Evolutionary conservation across 1,140 invertebrate genomes (phyloP).

Genomic region (Agrilus planipennis): DNA sequence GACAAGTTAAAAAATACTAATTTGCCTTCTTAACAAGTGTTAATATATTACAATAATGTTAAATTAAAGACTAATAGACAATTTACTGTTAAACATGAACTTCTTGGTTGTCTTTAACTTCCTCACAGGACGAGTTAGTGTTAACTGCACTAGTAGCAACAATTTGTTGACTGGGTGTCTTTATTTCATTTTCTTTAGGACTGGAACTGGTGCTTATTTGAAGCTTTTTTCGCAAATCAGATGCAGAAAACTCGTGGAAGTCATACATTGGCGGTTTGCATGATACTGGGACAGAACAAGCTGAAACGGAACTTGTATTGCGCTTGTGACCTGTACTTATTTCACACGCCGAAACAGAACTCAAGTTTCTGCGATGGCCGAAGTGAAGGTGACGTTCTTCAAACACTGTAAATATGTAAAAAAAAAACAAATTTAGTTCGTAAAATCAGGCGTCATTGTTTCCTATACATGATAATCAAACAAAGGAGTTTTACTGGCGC

Average conservation of each 20-base stretch:
- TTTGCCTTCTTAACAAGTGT: constrained; percentile 4
- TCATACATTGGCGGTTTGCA: constrained; percentile 11
- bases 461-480: too few relatives aligned
- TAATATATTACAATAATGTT: neutral
- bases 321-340: constrained; percentile 16
- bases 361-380: constrained; percentile 21
- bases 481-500: too few relatives aligned
- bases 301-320: constrained; percentile 21
- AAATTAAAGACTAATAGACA: neutral
- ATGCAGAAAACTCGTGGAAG: neutral
- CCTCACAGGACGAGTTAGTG: too few relatives aligned
- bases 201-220: neutral
- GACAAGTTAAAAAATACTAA: constrained; percentile 3
- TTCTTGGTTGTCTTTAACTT: too few relatives aligned
- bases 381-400: constrained; percentile 41
- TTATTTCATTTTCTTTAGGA: constrained; percentile 5
- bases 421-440: too few relatives aligned
- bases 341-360: constrained; percentile 22
- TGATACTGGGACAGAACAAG: constrained; percentile 18
- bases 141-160: constrained; percentile 3
- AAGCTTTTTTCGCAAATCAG: neutral
- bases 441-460: too few relatives aligned
- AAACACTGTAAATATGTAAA: constrained; percentile 41
- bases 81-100: too few relatives aligned
- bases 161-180: too few relatives aligned